Evolutionary conservation across 2,888 invertebrate species (phyloP), one percentile per base, ranked within the genome.

Genomic region (Apamea monoglypha): DNA sequence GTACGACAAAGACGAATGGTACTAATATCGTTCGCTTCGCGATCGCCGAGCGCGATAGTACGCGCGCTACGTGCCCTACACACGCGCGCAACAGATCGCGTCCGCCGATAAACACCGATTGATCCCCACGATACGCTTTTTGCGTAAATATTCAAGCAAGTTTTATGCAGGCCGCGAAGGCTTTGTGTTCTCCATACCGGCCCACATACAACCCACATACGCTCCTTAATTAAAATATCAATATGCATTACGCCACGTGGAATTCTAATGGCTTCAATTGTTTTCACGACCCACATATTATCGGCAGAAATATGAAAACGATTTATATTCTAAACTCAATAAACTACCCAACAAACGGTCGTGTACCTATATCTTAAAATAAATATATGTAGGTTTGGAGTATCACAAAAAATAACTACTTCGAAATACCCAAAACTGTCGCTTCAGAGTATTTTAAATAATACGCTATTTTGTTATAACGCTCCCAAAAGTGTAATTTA

Each of bases 1-100:
- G 94, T 94, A 96, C 96, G 97, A 97, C 97, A 96, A 95, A 96
- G 97, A 97, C 96, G 96, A 96, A 97, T 97, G 96, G 96, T 94
- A 94, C 94, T 96, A 96, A 96, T 96, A 96, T 96, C 96, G 96
- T 92, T 92, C 93, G 93, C 91, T 92, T 91, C 90, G 94, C 94
- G 96, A 96, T 96, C 93, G 94, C 94, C 90, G 88, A 85, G 91
- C 84, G 89, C 94, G 96, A 96, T 96, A 96, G 90, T 90, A 91
- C 92, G 91, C 93, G 92, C 91, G 92, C 92, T 95, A 94, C 95
- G 94, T 94, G 94, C 94, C 92, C 92, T 93, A 95, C 94, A 96
- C 96, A 95, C 96, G 96, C 96, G 96, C 96, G 95, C 96, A 92
- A 94, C 92, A 94, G 97, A 96, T 97, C 93, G 92, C 92, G 92